phyloP scores from a whole-genome alignment of 2,888 invertebrate genomes.

The Nemotelus pantherinus region DNA sequence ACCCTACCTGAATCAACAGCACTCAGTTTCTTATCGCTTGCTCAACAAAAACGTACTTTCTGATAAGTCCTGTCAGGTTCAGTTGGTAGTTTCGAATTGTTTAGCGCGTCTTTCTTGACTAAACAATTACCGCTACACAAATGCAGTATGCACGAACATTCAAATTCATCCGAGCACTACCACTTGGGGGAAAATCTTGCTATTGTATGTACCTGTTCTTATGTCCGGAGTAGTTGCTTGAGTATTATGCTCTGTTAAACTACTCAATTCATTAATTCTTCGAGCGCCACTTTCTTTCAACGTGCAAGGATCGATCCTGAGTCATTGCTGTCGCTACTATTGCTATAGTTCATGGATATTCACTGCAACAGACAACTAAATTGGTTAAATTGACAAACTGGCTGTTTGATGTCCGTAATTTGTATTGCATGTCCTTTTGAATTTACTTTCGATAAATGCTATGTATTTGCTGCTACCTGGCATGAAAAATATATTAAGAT shows the following conservation, averaged over 20 bases:
- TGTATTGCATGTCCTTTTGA: no score
- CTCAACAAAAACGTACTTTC: neutral
- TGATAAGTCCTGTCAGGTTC: neutral
- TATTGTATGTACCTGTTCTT: neutral
- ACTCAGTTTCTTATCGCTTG: slow-evolving; percentile 31
- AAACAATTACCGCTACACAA: no score
- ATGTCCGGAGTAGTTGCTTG: neutral
- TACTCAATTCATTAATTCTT: slow-evolving; percentile 1
- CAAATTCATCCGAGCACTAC: no score
- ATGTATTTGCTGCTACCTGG: no score
- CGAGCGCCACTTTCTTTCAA: neutral
- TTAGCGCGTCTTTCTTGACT: neutral
- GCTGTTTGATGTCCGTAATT: no score
- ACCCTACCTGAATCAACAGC: slow-evolving; percentile 22
- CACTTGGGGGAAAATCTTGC: no score
- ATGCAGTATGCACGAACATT: no score
- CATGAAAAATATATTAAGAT: no score
- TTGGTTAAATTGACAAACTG: no score
- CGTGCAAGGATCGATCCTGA: neutral
- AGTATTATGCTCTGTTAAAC: neutral
- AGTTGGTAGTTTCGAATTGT: neutral
- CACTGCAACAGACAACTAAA: neutral
- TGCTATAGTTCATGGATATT: neutral
- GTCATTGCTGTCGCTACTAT: neutral
- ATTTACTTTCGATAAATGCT: no score